A percentile compares a stretch with the other conserved stretches of the same genome.
phyloP scores from a whole-genome alignment of 1,140 invertebrate species.

The Drosophila cardini region DNA sequence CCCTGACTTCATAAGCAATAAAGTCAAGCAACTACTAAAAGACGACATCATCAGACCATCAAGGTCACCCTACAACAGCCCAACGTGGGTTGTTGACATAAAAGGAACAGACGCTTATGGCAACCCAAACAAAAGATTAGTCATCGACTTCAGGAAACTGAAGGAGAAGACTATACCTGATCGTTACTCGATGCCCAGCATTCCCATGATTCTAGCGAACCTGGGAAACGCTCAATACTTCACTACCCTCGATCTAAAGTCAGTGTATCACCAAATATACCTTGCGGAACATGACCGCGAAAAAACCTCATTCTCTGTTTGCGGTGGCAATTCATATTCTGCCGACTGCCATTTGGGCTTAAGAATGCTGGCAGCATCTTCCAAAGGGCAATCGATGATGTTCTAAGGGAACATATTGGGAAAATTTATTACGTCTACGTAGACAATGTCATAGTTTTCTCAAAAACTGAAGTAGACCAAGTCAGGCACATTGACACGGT shows the following conservation, averaged over 20 bases:
- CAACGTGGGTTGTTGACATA: slow-evolving; percentile 59
- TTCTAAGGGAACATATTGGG: background rate
- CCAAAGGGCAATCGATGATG: background rate
- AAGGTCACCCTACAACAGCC: slow-evolving; percentile 61
- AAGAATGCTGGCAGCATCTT: background rate
- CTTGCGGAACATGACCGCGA: slow-evolving; percentile 8
- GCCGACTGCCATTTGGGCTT: background rate
- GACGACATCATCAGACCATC: slow-evolving; percentile 45
- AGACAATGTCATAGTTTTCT: slow-evolving; percentile 8
- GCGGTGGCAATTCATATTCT: background rate
- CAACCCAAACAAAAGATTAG: background rate
- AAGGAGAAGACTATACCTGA: background rate
- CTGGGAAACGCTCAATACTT: slow-evolving; percentile 26
- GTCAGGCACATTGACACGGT: slow-evolving; percentile 5
- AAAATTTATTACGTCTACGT: slow-evolving; percentile 1
- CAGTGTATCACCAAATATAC: slow-evolving; percentile 83
- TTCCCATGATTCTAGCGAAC: slow-evolving; percentile 58
- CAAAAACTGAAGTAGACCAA: background rate
- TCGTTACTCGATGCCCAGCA: slow-evolving; percentile 86
- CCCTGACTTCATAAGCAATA: slow-evolving; percentile 39
- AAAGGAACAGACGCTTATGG: slow-evolving; percentile 28
- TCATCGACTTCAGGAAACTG: background rate
- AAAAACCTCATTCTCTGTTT: background rate
- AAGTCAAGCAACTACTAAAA: slow-evolving; percentile 45
- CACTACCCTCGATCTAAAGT: slow-evolving; percentile 48